Conservation (phyloP, 2,888 invertebrate species). For the Trilocha varians region DNA sequence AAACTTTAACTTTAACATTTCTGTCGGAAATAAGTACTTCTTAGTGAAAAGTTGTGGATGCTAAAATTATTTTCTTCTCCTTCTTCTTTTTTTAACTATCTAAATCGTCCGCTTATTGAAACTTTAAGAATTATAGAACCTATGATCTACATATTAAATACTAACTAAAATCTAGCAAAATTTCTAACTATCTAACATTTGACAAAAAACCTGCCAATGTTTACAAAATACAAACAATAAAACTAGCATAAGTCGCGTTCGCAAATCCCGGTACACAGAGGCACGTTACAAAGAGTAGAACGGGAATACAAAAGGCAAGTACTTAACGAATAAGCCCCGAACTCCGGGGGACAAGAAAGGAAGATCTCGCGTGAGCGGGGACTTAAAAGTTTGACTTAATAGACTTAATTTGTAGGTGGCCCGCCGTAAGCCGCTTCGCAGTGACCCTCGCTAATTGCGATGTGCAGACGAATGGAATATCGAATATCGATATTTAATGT, state of each 20-base stretch:
- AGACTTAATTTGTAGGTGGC: slow-evolving; percentile 70
- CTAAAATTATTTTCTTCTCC: too few species aligned
- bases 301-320: slow-evolving; percentile 53
- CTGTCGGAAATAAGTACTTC: too few species aligned
- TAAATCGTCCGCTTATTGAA: too few species aligned
- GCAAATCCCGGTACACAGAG: slow-evolving; percentile 45
- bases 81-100: too few species aligned
- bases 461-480: slow-evolving; percentile 23
- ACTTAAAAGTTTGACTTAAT: slow-evolving; percentile 71
- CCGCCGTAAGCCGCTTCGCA: slow-evolving; percentile 57
- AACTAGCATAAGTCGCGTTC: slow-evolving; percentile 1
- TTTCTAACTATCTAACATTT: too few species aligned
- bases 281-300: slow-evolving; percentile 57
- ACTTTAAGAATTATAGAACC: too few species aligned
- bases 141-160: too few species aligned
- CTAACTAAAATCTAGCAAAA: too few species aligned
- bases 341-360: slow-evolving; percentile 63
- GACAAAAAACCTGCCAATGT: too few species aligned
- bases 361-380: slow-evolving; percentile 63
- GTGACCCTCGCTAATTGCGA: slow-evolving; percentile 49
- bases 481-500: slow-evolving; percentile 36
- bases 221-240: background rate
- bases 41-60: too few species aligned
- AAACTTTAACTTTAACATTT: too few species aligned
- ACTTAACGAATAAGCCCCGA: slow-evolving; percentile 67